Evolutionary conservation across 2,113 vertebrate species (phyloP).

Genomic region (Glaucomys volans): DNA sequence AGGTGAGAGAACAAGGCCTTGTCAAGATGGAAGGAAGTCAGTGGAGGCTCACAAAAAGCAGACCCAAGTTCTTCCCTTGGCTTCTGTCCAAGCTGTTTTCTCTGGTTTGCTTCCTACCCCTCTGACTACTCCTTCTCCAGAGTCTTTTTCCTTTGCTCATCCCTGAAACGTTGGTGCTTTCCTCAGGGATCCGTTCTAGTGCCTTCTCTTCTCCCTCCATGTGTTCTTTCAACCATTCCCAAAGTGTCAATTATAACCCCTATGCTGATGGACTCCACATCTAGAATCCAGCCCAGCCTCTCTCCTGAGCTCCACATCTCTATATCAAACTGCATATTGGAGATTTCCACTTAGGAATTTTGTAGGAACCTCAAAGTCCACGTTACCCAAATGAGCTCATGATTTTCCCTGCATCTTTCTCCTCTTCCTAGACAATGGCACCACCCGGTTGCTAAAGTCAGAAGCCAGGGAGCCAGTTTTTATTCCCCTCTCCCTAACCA

Average conservation of each 20-base stretch:
- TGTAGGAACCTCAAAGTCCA: neutral
- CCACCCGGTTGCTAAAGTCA: constrained; percentile 29
- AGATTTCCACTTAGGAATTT: neutral
- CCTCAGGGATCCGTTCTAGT: neutral
- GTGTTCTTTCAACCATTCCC: neutral
- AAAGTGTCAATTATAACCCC: neutral
- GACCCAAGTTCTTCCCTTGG: neutral
- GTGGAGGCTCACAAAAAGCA: neutral
- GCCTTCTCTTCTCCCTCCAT: neutral
- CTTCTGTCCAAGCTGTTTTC: neutral
- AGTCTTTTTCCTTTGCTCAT: neutral
- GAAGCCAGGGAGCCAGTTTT: constrained; percentile 12
- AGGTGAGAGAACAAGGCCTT: too few relatives aligned
- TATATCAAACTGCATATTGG: neutral
- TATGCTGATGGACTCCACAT: neutral
- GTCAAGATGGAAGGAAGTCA: neutral
- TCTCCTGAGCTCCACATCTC: neutral
- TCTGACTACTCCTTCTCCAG: neutral
- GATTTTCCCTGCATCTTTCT: neutral
- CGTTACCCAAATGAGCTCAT: neutral
- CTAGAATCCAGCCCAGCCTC: neutral
- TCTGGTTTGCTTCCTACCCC: neutral
- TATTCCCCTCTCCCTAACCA: neutral
- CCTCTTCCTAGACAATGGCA: neutral
- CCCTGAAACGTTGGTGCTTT: neutral